Base-by-base conservation (phyloP, 2,797 vertebrate species). In the Crocodylus rhombifer region DNA sequence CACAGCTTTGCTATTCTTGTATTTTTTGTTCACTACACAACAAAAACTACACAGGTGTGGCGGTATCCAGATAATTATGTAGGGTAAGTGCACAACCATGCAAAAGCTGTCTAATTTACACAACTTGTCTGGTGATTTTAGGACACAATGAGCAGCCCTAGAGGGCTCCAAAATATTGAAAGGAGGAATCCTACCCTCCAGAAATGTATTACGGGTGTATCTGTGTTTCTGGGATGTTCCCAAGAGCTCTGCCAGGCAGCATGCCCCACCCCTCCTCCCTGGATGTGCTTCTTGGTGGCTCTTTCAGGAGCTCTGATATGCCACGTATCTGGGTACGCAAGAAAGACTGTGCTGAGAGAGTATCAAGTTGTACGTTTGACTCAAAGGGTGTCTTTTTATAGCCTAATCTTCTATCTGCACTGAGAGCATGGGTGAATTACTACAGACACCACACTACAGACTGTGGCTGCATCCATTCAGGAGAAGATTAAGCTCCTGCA, bases 391-490 rank as follows among this genome's bases (percentile, higher is more conserved):
- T 61, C n/a, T 64, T 42, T 73, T 51, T 51, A 73, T 73, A 42
- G 51, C 14, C 23, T 73, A 42, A 73, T 73, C 69, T 73, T 12
- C 1, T 25, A 4, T 3, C 11, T n/a, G 1, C 16, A 77, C 65
- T 33, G n/a, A 25, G 21, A 84, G 30, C 3, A 1, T 9, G 55
- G n/a, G 16, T 6, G 14, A 81, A 33, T 36, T 69, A 69, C 36
- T 69, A 36, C 18, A 20, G 30, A n/a, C 36, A 7, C 28, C 55
- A 4, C 26, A 15, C 12, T 20, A 5, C 73, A n/a, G 30, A 82
- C 25, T 18, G 65, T 14, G 33, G 82, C 5, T 69, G 67, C 42
- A 15, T 15, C 1, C 0, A 0, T 36, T 2, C 23, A 2, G 3
- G 9, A 55, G 83, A 61, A 89, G 25, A 36, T 64, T 2, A 2